These are phyloP conservation scores for Empidonax traillii DNA, from an alignment of 2,113 vertebrate genomes.

Conservation along the genomic window DNA sequence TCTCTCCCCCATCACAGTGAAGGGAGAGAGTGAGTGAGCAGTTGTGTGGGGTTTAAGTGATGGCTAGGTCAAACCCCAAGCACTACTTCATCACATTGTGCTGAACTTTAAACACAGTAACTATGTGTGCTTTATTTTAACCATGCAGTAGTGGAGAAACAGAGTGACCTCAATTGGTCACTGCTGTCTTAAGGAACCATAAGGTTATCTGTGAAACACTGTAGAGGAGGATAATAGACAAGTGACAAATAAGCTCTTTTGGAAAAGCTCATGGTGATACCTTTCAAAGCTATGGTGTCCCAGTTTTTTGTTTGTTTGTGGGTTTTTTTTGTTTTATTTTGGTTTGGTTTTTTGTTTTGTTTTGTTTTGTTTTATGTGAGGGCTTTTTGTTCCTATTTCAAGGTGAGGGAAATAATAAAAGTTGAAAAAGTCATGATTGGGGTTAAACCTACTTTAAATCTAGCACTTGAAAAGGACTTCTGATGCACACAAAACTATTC, in stretches of 20 bases:
- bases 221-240: neutral
- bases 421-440: neutral
- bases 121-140: neutral
- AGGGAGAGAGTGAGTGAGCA: accelerated
- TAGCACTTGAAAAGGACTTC: neutral
- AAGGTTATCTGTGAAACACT: neutral
- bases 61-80: neutral
- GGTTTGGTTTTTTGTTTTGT: neutral
- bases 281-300: neutral
- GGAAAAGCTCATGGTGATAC: neutral
- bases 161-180: neutral
- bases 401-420: neutral
- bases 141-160: neutral
- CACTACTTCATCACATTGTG: neutral
- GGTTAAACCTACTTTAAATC: neutral
- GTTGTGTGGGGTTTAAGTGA: neutral
- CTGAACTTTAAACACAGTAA: neutral
- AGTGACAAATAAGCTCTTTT: neutral
- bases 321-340: neutral
- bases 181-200: neutral
- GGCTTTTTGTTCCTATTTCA: neutral
- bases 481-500: neutral
- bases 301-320: neutral
- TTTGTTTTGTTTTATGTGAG: neutral
- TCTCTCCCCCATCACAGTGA: neutral